Evolutionary conservation across 2,797 vertebrate species (phyloP), one percentile per base, ranked within the genome.

Genomic region (Hephaestus fuliginosus): DNA sequence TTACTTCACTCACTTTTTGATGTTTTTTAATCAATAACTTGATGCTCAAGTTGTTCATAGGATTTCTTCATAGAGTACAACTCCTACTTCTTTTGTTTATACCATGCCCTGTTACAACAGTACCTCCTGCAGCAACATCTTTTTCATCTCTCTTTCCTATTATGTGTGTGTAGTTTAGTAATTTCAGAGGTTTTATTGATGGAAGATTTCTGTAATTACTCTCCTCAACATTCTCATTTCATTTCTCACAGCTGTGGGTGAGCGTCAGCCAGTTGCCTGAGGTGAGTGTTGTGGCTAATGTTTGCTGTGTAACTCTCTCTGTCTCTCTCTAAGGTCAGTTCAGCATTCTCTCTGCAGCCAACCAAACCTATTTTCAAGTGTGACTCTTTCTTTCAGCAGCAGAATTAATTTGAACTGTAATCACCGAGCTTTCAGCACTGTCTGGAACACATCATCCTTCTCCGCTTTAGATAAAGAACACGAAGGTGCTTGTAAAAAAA

Each of bases 321-420:
- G 17, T n/a, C 20, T 52, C 30, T 55, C 48, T 68, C 25, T 64
- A 56, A 62, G 74, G 74, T 76, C 74, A 76, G 10, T 18, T 33
- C 30, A 33, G 20, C 63, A 22, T 51, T 66, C 68, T 72, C 62
- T 68, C 51, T 57, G 48, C 56, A 76, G 41, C 36, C 58, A 22
- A 43, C 44, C 2, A 36, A 57, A 64, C 46, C 15, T 48, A 41
- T 61, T 79, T 75, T 66, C 18, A 79, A 70, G 53, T 70, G 66
- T 46, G 61, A 67, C 76, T 78, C 36, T 70, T 49, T 70, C 30
- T 62, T 41, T 30, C 39, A 65, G 12, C 46, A 20, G 66, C 55
- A 22, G 65, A 55, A 74, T 67, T 75, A 70, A 66, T 66, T 83
- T 70, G 55, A 78, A 70, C 75, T 58, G 48, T 46, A 74, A 74